Conservation (phyloP, 2,113 vertebrate genomes). For the Podarcis raffonei region DNA sequence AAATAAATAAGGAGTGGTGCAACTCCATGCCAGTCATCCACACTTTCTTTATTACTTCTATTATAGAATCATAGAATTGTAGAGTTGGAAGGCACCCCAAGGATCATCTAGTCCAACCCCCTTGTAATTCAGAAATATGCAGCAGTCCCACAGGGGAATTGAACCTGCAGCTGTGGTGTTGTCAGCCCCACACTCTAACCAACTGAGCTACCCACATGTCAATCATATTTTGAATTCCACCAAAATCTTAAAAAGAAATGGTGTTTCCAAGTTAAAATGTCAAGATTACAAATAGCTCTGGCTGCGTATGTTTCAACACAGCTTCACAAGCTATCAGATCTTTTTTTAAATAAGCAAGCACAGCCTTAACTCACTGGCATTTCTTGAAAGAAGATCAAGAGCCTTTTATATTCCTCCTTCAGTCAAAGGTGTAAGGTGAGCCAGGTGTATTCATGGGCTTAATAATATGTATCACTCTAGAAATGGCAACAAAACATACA, state of each 20-base stretch:
- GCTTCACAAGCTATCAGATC: not conserved
- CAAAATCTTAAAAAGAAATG: not conserved
- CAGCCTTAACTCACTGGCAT: not conserved
- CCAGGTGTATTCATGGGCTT: not conserved
- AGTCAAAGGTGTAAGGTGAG: not conserved
- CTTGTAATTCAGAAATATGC: no score
- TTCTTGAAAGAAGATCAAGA: not conserved
- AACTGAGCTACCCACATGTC: not conserved
- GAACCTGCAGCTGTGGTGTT: no score
- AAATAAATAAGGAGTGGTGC: no score
- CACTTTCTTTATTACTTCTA: not conserved
- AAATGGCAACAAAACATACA: not conserved
- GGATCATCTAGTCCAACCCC: no score
- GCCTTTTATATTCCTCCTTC: not conserved
- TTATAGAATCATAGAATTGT: not conserved
- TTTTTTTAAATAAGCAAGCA: not conserved
- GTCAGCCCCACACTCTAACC: no score
- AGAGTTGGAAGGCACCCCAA: no score
- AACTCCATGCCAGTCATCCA: no score
- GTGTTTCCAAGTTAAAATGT: not conserved
- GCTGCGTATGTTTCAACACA: not conserved
- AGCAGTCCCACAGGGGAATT: no score
- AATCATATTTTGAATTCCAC: not conserved
- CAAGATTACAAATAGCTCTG: not conserved
- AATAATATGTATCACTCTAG: not conserved